phyloP scores from a whole-genome alignment of 1,140 invertebrate genomes.

The Anagrus nilaparvatae region DNA sequence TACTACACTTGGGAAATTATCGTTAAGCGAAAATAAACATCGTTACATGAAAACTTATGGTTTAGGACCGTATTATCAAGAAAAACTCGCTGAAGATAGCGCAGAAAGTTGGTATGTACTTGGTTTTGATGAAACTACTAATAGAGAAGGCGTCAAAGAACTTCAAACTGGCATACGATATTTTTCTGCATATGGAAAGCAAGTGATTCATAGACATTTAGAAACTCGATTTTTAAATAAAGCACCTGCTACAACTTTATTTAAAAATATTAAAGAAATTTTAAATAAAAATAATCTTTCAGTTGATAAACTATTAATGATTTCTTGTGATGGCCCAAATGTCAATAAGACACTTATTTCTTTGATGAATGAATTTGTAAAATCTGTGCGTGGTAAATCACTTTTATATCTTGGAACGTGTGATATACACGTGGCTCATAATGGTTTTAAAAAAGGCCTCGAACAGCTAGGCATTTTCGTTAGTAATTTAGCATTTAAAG shows the following conservation, averaged over 20 bases:
- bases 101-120: no score
- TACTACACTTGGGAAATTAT: no score
- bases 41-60: no score
- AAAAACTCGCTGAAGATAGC: no score
- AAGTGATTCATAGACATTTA: neutral
- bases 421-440: slow-evolving; percentile 19
- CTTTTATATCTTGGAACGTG: slow-evolving; percentile 16
- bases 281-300: neutral
- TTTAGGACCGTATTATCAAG: no score
- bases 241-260: neutral
- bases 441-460: slow-evolving; percentile 19
- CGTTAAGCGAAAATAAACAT: no score
- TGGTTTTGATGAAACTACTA: neutral
- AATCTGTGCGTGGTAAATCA: slow-evolving; percentile 8
- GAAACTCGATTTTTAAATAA: neutral
- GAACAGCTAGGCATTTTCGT: slow-evolving; percentile 15
- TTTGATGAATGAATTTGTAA: slow-evolving; percentile 18
- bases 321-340: slow-evolving; percentile 23
- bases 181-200: neutral
- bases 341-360: slow-evolving; percentile 21
- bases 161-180: neutral
- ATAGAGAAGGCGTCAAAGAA: neutral
- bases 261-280: neutral
- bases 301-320: slow-evolving; percentile 1
- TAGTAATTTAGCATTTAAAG: slow-evolving; percentile 14